Percentiles rank a stretch among this genome's conserved stretches.
phyloP scores from a whole-genome alignment of 2,797 vertebrate genomes.

The Gobio occitaniae region DNA sequence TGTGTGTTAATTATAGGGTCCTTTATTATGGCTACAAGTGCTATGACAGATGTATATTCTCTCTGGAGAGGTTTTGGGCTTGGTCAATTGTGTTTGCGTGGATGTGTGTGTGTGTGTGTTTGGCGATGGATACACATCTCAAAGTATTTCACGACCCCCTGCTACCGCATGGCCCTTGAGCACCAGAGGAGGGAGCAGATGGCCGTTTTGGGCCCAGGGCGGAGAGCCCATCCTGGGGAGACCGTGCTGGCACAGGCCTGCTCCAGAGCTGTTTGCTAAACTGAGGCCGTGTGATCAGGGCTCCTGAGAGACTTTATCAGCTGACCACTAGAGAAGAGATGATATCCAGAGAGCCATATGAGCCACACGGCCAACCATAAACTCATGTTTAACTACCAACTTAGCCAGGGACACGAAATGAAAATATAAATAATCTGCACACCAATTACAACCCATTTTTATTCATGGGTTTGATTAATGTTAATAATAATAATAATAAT shows the following conservation, averaged over 20 bases:
- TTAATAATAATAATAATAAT: too few species aligned
- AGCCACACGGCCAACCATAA: neutral
- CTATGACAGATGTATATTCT: slow-evolving; percentile 3
- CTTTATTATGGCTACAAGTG: neutral
- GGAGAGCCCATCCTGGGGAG: slow-evolving; percentile 41
- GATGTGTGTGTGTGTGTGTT: neutral
- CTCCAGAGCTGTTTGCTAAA: slow-evolving; percentile 42
- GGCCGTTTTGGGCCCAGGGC: slow-evolving; percentile 44
- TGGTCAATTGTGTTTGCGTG: slow-evolving; percentile 6
- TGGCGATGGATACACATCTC: neutral
- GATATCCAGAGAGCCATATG: neutral
- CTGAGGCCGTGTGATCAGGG: slow-evolving; percentile 22
- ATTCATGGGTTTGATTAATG: too few species aligned
- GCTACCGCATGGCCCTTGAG: slow-evolving; percentile 3
- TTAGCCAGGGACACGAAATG: neutral
- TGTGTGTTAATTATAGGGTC: neutral
- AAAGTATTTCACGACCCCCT: slow-evolving; percentile 21
- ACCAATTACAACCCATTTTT: too few species aligned
- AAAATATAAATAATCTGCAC: neutral
- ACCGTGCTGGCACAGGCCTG: slow-evolving; percentile 9
- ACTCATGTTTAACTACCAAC: neutral
- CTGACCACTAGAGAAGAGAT: neutral
- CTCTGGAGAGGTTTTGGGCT: neutral
- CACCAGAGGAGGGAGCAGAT: slow-evolving; percentile 56
- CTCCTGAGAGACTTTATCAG: slow-evolving; percentile 6